Conservation (phyloP, 2,113 vertebrate species). For the Ctenodactylus gundi region DNA sequence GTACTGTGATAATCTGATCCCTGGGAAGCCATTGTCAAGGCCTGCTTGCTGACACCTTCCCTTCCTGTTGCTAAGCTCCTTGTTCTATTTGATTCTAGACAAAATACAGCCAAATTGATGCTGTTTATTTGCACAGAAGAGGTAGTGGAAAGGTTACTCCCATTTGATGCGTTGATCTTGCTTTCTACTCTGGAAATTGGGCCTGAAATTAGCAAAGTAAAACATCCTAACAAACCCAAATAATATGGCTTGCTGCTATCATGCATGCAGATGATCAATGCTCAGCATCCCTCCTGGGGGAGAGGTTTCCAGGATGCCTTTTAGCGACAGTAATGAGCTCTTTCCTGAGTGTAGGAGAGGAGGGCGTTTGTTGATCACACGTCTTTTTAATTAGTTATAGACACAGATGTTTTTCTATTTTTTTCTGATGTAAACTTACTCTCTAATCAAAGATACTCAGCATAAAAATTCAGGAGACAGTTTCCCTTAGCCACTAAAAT, state of each 20-base stretch:
- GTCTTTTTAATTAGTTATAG: conserved; percentile 51
- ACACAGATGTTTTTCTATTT: conserved; percentile 31
- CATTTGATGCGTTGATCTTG: neutral
- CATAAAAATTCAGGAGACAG: neutral
- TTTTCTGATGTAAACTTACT: neutral
- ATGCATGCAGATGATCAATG: neutral
- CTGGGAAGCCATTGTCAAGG: neutral
- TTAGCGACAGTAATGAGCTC: neutral
- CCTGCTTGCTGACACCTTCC: rapidly evolving
- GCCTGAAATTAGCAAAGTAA: neutral
- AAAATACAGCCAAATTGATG: neutral
- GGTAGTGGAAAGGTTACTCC: neutral
- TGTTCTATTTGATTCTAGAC: neutral
- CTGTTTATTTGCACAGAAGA: neutral
- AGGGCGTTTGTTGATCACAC: conserved; percentile 2
- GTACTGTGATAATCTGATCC: neutral
- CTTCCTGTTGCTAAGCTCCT: neutral
- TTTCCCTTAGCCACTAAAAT: neutral
- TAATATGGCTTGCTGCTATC: neutral
- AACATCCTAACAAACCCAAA: neutral
- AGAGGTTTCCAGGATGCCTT: conserved; percentile 13
- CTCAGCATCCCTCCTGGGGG: neutral
- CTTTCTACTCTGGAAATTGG: neutral
- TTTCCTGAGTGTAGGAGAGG: neutral
- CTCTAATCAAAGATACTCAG: neutral